A percentile compares a stretch with the other conserved stretches of the same genome.
These are phyloP conservation scores for Danio albolineatus DNA, from an alignment of 2,797 vertebrate species.

Conservation along the genomic window DNA sequence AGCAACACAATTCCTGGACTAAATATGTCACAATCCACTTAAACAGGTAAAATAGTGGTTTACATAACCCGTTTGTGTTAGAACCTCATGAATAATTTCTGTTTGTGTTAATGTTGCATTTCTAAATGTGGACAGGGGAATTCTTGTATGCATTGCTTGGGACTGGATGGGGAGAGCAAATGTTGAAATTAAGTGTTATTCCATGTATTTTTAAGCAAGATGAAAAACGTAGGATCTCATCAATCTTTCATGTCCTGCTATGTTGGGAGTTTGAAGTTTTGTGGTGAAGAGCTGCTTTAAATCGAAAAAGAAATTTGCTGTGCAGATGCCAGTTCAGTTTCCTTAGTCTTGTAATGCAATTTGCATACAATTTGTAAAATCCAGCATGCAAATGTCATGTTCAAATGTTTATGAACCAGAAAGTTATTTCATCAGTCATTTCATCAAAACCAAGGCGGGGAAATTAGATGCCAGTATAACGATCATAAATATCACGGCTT, in stretches of 20 bases:
- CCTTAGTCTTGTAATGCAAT: background rate
- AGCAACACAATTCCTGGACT: background rate
- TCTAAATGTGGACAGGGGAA: constrained; percentile 1
- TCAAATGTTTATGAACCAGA: background rate
- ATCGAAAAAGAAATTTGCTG: background rate
- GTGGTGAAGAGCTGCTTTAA: background rate
- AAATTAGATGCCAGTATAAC: background rate
- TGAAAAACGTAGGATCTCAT: background rate
- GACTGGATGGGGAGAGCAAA: background rate
- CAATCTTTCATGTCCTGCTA: background rate
- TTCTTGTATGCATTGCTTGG: background rate
- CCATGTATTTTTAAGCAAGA: background rate
- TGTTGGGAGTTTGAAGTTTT: background rate
- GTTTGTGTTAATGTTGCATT: background rate
- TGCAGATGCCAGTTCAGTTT: background rate
- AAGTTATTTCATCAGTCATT: background rate
- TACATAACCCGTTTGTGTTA: constrained; percentile 6
- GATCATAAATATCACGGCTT: background rate
- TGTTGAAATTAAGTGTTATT: constrained; percentile 9
- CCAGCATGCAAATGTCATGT: too few relatives aligned
- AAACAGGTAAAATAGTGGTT: constrained; percentile 6
- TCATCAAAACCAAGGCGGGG: background rate
- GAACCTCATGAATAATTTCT: background rate
- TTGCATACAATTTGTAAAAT: background rate
- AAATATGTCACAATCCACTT: background rate